Conservation (phyloP, 2,888 invertebrate species). For the Apamea crenata region DNA sequence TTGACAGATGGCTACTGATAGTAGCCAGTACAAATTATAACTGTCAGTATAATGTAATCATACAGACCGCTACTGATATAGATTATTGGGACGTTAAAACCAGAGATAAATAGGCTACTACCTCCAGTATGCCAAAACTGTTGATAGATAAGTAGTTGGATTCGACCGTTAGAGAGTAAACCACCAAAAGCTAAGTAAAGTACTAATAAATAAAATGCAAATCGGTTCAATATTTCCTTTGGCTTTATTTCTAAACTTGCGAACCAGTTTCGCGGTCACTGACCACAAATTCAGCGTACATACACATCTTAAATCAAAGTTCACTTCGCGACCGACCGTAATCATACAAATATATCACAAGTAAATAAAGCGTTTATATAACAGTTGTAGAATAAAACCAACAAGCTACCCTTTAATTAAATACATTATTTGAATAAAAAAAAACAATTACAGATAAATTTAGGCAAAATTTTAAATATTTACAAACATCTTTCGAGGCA, state of each 20-base stretch:
- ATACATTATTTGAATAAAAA: not conserved
- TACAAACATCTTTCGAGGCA: slow-evolving; percentile 18
- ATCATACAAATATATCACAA: slow-evolving; percentile 68
- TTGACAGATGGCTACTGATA: too few species aligned
- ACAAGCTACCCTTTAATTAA: slow-evolving; percentile 58
- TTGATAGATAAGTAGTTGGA: not conserved
- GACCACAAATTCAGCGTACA: slow-evolving; percentile 65
- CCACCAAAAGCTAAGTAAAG: not conserved
- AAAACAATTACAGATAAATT: not conserved
- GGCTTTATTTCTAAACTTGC: slow-evolving; percentile 76
- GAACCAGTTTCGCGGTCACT: slow-evolving; percentile 60
- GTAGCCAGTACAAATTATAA: too few species aligned
- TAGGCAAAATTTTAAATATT: slow-evolving; percentile 25
- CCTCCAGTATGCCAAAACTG: too few species aligned
- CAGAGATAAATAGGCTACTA: too few species aligned
- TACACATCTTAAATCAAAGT: slow-evolving; percentile 51
- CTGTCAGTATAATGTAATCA: too few species aligned
- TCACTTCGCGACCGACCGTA: slow-evolving; percentile 30
- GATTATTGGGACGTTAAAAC: too few species aligned
- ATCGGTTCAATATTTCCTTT: slow-evolving; percentile 81
- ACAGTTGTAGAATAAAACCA: slow-evolving; percentile 45
- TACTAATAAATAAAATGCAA: slow-evolving; percentile 47
- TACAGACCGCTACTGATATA: too few species aligned
- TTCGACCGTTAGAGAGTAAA: not conserved
- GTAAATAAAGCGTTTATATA: slow-evolving; percentile 64